Base-by-base conservation (phyloP, 2,797 vertebrate genomes). In the Gambelia wislizenii region DNA sequence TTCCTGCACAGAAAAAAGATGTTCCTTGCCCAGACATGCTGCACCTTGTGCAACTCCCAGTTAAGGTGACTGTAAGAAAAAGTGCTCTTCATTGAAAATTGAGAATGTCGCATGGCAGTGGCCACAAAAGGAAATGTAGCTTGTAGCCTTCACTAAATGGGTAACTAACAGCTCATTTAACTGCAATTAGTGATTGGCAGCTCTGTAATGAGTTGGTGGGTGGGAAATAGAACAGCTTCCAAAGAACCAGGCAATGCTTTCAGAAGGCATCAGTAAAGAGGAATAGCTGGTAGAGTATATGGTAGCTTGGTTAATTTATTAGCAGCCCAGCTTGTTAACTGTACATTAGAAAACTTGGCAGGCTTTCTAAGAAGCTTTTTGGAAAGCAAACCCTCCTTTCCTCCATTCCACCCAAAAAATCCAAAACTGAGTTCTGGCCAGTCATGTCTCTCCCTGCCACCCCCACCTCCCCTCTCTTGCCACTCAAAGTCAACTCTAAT, bases 301-400 rank as follows among this genome's bases (percentile, higher is more conserved):
- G 89, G 91, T 56, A 69, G 86, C 81, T 92, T 39, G 83, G 89
- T 89, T 92, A 93, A 91, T 93, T 94, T 94, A 94, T 93, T 91
- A 88, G 86, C 94, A 94, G 91, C 88, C 90, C 54, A 89, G 85
- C 89, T 93, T 94, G 93, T 94, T 95, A 95, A 33, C 59, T 94
- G 84, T 94, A 89, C 25, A 94, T 92, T 91, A 91, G 70, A 84
- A 91, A 47, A 64, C 89, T 82, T 93, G 87, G 75, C 89, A 94
- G 91, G 89, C 80, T 92, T 95, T 89, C 61, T 87, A 80, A 88
- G 89, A 61, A 87, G 86, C 44, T 91, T 85, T 95, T 95, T 96
- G 85, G 92, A 92, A 92, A 83, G 49, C 75, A 87, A 67, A 93
- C 25, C 3, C 75, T 61, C 90, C 88, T 92, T 74, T 93, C 12